Conservation (phyloP, 2,888 invertebrate genomes). For the Oligia latruncula region DNA sequence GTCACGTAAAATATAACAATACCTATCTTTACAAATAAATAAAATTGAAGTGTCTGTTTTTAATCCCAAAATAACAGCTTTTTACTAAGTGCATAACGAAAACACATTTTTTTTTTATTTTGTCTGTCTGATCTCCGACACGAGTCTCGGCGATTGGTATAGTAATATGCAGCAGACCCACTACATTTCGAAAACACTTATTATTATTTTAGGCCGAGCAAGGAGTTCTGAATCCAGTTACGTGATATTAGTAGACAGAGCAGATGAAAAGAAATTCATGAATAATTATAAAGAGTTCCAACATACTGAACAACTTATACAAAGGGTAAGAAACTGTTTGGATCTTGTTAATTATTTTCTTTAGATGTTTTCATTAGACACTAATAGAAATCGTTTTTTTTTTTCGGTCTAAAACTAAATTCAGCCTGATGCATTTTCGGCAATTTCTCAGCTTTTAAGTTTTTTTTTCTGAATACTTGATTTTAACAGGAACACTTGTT, state of each 20-base stretch:
- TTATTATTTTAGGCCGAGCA: slow-evolving; percentile 91
- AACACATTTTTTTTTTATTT: too few relatives aligned
- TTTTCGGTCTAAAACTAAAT: background rate
- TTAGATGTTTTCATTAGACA: background rate
- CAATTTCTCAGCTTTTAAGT: background rate
- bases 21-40: too few relatives aligned
- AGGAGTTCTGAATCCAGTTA: slow-evolving; percentile 91
- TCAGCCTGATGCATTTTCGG: background rate
- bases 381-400: background rate
- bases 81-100: too few relatives aligned
- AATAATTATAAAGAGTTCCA: slow-evolving; percentile 84
- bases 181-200: background rate
- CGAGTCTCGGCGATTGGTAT: background rate
- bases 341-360: background rate
- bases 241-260: slow-evolving; percentile 87
- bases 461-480: background rate
- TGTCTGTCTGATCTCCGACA: background rate
- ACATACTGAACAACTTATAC: slow-evolving; percentile 89
- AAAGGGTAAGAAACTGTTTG: slow-evolving; percentile 72
- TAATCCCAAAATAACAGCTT: too few relatives aligned
- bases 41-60: too few relatives aligned
- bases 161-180: background rate
- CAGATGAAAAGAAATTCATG: slow-evolving; percentile 73
- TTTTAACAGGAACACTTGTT: background rate
- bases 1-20: background rate